Evolutionary conservation across 2,797 vertebrate species (phyloP).

Genomic region (Sebastes vulpes): DNA sequence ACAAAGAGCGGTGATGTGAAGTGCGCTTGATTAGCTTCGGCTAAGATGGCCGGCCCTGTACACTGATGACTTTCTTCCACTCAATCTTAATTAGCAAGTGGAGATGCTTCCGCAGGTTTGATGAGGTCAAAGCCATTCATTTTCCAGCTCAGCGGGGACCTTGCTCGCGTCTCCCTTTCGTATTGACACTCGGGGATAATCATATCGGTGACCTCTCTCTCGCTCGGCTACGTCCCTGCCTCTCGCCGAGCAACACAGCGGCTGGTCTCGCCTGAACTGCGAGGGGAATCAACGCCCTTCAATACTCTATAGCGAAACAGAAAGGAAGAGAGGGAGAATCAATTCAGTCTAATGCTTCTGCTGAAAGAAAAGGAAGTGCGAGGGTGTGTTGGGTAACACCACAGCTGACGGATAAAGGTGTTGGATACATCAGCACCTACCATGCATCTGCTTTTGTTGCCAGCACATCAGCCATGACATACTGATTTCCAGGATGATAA

Average conservation of each 20-base stretch:
- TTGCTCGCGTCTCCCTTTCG: slow-evolving; percentile 66
- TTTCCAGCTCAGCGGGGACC: slow-evolving; percentile 80
- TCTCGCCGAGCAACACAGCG: slow-evolving; percentile 55
- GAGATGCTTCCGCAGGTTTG: slow-evolving; percentile 81
- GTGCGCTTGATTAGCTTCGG: slow-evolving; percentile 72
- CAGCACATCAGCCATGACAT: slow-evolving; percentile 29
- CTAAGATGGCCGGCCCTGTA: slow-evolving; percentile 59
- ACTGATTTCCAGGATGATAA: slow-evolving; percentile 48
- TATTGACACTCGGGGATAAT: slow-evolving; percentile 82
- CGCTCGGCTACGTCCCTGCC: slow-evolving; percentile 49
- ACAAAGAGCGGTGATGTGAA: slow-evolving; percentile 64
- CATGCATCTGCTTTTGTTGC: slow-evolving; percentile 45
- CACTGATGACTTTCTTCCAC: slow-evolving; percentile 73
- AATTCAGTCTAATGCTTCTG: slow-evolving; percentile 46
- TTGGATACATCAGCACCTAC: slow-evolving; percentile 39
- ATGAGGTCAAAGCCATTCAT: slow-evolving; percentile 86
- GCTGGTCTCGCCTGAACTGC: slow-evolving; percentile 60
- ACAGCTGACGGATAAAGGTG: slow-evolving; percentile 59
- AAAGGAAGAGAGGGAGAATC: slow-evolving; percentile 50
- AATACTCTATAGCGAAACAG: slow-evolving; percentile 34
- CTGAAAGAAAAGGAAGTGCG: slow-evolving; percentile 34
- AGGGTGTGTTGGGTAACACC: slow-evolving; percentile 32
- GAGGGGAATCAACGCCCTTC: slow-evolving; percentile 60
- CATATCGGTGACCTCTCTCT: slow-evolving; percentile 78
- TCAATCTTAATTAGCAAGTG: slow-evolving; percentile 85